These are phyloP conservation scores for Thalassarche chlororhynchos DNA, from an alignment of 2,113 vertebrate species.

Conservation along the genomic window DNA sequence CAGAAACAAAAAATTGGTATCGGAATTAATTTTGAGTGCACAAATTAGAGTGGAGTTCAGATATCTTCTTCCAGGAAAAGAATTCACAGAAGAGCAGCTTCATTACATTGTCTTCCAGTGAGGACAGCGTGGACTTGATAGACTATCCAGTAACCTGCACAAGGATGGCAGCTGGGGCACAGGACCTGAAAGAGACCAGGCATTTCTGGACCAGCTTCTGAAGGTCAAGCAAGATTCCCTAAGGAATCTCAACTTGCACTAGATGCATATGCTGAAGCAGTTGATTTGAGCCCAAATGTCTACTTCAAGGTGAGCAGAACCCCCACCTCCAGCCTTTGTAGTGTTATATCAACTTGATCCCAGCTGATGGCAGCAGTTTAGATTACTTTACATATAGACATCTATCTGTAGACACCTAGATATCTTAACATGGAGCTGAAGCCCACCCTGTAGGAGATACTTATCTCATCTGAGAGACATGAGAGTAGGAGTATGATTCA, in stretches of 20 bases:
- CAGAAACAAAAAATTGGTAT: not conserved
- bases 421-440: not conserved
- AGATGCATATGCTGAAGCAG: not conserved
- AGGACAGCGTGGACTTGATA: not conserved
- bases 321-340: not conserved
- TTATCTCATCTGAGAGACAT: not conserved
- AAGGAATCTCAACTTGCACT: not conserved
- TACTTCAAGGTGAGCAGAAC: not conserved
- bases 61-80: not conserved
- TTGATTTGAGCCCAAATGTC: not conserved
- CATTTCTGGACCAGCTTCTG: not conserved
- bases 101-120: not conserved
- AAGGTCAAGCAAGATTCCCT: not conserved
- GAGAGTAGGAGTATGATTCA: not conserved
- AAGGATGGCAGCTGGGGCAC: not conserved
- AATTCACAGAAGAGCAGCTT: not conserved
- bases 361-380: not conserved
- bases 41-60: not conserved
- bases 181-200: not conserved
- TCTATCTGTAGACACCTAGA: accelerated
- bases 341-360: not conserved
- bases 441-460: not conserved
- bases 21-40: not conserved
- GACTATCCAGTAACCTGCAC: not conserved
- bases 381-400: not conserved